Evolutionary conservation across 2,797 vertebrate genomes (phyloP).

Genomic region (Knipowitschia caucasica): DNA sequence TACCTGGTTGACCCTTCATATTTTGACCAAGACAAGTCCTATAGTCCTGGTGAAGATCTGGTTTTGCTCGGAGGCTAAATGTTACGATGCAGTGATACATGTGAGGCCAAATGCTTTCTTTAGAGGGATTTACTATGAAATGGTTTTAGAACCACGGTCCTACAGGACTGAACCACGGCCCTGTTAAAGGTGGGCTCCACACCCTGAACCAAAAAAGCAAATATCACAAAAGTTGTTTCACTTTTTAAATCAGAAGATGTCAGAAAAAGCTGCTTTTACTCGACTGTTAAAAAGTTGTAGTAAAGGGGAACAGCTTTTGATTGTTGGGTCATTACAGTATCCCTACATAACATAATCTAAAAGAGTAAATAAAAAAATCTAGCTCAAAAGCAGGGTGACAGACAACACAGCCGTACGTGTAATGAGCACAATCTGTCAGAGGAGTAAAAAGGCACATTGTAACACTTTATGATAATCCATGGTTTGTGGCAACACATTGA

Average conservation of each 20-base stretch:
- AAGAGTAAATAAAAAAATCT: constrained; percentile 19
- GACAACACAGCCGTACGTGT: constrained; percentile 8
- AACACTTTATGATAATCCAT: constrained; percentile 29
- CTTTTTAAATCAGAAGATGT: not conserved
- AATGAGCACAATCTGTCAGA: constrained; percentile 28
- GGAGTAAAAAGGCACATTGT: constrained; percentile 29
- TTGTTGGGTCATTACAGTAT: constrained; percentile 12
- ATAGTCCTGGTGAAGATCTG: too few species aligned
- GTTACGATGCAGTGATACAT: too few species aligned
- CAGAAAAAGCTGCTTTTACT: not conserved
- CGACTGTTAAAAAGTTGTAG: not conserved
- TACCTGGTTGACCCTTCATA: too few species aligned
- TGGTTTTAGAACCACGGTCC: too few species aligned
- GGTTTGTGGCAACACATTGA: constrained; percentile 28
- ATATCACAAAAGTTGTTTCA: not conserved
- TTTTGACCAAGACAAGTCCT: too few species aligned
- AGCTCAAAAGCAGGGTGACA: constrained; percentile 31
- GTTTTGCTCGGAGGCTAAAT: too few species aligned
- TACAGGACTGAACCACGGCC: not conserved
- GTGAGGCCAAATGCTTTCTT: too few species aligned
- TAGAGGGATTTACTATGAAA: too few species aligned
- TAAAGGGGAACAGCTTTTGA: not conserved
- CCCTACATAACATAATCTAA: constrained; percentile 13
- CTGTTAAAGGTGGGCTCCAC: not conserved
- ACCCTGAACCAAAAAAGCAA: not conserved